These are phyloP conservation scores for Pteronotus mesoamericanus DNA, from an alignment of 2,797 vertebrate genomes.

Conservation along the genomic window DNA sequence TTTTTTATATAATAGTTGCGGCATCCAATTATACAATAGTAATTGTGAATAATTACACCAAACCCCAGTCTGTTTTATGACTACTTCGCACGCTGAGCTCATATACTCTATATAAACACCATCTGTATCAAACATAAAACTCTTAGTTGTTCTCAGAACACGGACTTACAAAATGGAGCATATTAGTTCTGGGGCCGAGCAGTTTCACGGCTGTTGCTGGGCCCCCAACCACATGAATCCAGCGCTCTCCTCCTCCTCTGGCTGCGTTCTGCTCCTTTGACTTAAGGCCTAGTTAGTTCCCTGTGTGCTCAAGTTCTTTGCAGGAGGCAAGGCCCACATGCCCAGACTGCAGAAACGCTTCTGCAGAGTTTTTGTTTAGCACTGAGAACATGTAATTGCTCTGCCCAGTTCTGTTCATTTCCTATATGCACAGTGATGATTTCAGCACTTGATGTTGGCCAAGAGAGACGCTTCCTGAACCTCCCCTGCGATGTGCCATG, in stretches of 20 bases:
- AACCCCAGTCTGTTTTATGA: slow-evolving; percentile 75
- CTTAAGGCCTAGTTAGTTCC: not conserved
- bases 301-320: not conserved
- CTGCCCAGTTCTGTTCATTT: not conserved
- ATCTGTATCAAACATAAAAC: slow-evolving; percentile 77
- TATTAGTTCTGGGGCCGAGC: slow-evolving; percentile 40
- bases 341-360: not conserved
- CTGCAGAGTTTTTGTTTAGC: not conserved
- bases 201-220: not conserved
- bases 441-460: not conserved
- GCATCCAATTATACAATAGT: slow-evolving; percentile 76
- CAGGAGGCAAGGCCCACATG: accelerated
- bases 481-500: slow-evolving; percentile 55
- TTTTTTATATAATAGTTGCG: slow-evolving; percentile 74
- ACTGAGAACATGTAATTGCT: not conserved
- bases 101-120: slow-evolving; percentile 76
- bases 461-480: slow-evolving; percentile 47
- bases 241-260: not conserved
- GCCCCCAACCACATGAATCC: not conserved
- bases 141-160: slow-evolving; percentile 66
- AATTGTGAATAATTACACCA: slow-evolving; percentile 78
- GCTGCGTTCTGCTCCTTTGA: not conserved
- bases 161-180: slow-evolving; percentile 34
- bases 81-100: slow-evolving; percentile 72
- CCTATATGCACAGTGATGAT: accelerated